A percentile compares a stretch with the other conserved stretches of the same genome.
Evolutionary conservation across 1,140 invertebrate genomes (phyloP).

Genomic region (Brachionus paranguensis): DNA sequence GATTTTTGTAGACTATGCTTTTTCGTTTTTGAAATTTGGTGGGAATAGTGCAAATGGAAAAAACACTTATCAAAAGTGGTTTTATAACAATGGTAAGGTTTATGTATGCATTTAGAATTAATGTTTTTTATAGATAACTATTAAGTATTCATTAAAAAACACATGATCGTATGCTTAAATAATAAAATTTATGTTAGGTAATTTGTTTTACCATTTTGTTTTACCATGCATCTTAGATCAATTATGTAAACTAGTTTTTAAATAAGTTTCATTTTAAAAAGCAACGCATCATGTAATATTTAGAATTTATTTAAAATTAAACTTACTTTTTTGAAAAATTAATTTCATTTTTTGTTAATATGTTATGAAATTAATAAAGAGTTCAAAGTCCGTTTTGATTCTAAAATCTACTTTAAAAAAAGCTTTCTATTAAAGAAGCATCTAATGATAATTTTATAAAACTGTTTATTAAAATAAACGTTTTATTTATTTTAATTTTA

Average conservation of each 20-base stretch:
- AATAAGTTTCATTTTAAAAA: background rate
- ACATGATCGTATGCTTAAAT: background rate
- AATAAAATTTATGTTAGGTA: background rate
- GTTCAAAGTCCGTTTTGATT: too few species aligned
- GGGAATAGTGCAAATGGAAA: background rate
- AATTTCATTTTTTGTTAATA: too few species aligned
- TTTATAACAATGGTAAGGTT: background rate
- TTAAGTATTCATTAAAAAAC: background rate
- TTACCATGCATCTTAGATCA: background rate
- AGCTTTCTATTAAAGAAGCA: too few species aligned
- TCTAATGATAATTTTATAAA: too few species aligned
- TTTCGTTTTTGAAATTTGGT: background rate
- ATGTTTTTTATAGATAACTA: background rate
- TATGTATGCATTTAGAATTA: background rate
- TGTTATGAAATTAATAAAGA: too few species aligned
- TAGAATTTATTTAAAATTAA: too few species aligned
- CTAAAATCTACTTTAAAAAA: too few species aligned
- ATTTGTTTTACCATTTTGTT: background rate
- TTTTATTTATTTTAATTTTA: too few species aligned
- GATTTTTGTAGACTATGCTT: background rate
- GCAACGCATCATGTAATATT: too few species aligned
- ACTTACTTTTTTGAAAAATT: too few species aligned
- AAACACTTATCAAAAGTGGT: background rate
- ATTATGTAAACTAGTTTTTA: background rate
- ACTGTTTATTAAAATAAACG: too few species aligned